Conservation (phyloP, 92 coral and sea anemone genomes). For the Palythoa grandiflora region DNA sequence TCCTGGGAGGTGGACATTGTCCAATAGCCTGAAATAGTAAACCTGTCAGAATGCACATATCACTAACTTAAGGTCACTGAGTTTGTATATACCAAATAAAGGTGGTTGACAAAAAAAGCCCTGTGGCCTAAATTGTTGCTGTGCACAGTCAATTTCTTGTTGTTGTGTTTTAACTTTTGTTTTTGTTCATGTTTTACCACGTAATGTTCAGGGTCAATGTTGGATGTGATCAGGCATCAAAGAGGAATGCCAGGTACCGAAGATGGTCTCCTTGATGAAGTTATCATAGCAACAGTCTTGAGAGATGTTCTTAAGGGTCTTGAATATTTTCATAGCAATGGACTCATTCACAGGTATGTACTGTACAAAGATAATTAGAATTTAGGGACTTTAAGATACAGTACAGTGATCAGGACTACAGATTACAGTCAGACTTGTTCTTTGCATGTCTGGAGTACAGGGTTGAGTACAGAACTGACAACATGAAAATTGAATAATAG, state of each 20-base stretch:
- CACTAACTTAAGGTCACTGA: no score
- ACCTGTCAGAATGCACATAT: no score
- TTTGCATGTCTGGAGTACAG: no score
- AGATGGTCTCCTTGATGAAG: conserved; percentile 95
- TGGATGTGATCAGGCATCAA: conserved; percentile 87
- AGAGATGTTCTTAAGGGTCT: conserved; percentile 95
- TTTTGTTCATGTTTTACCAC: neutral
- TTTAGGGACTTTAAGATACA: neutral
- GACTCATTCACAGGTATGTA: conserved; percentile 93
- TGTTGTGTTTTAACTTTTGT: neutral
- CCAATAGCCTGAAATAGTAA: no score
- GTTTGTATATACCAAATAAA: no score
- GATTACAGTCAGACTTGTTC: no score
- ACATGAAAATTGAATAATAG: no score
- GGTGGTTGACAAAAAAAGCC: no score
- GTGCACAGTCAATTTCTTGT: no score
- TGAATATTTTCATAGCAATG: conserved; percentile 97
- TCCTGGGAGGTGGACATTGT: no score
- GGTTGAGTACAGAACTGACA: no score
- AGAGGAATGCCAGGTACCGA: conserved; percentile 60
- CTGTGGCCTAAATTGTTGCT: no score
- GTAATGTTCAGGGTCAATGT: conserved; percentile 84
- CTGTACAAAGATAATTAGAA: neutral
- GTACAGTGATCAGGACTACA: neutral
- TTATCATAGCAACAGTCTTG: conserved; percentile 89